These are phyloP conservation scores for Bufotes viridis DNA, from an alignment of 2,797 vertebrate genomes.

Conservation along the genomic window DNA sequence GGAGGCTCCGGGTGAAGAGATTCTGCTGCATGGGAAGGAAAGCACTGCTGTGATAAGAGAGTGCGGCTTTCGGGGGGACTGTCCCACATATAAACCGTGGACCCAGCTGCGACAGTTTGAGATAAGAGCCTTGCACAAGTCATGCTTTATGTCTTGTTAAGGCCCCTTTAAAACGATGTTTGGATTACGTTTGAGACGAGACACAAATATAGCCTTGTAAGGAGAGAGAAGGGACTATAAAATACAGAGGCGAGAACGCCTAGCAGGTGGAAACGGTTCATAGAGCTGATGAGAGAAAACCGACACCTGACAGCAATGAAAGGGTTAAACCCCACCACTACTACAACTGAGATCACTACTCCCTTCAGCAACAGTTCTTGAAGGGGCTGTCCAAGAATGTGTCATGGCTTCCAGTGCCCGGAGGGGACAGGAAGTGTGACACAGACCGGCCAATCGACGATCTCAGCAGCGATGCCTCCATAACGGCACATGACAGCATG, in stretches of 20 bases:
- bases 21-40: too few species aligned
- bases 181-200: not conserved
- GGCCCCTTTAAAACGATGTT: not conserved
- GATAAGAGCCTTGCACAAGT: not conserved
- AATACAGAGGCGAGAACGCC: not conserved
- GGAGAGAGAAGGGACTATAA: not conserved
- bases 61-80: not conserved
- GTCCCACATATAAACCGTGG: not conserved
- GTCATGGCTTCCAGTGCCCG: too few species aligned
- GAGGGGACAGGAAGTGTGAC: too few species aligned
- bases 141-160: not conserved
- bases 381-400: not conserved
- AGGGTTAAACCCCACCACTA: not conserved
- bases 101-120: not conserved
- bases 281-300: not conserved
- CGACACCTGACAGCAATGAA: not conserved
- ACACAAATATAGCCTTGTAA: conserved; percentile 44
- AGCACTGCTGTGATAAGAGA: not conserved
- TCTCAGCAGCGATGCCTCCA: too few species aligned
- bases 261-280: too few species aligned
- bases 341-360: not conserved
- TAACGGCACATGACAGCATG: too few species aligned
- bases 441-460: too few species aligned
- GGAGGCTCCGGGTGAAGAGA: not conserved
- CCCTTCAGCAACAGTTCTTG: not conserved